Conservation (phyloP, 1,140 invertebrate genomes). For the Caenorhabditis elegans region WBcel235 BX284604.4:17283501-17284000, state of each 20-base stretch:
- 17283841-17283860: conserved; percentile 68
- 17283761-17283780: conserved; percentile 64
- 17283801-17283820: too few species aligned
- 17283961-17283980: not conserved
- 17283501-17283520: conserved; percentile 68
- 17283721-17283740: conserved; percentile 69
- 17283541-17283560: conserved; percentile 70
- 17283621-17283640: conserved; percentile 59
- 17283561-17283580: conserved; percentile 60
- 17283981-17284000: not conserved
- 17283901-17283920: conserved; percentile 71
- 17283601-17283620: conserved; percentile 42
- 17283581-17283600: conserved; percentile 1
- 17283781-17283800: conserved; percentile 68
- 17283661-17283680: not conserved
- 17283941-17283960: conserved; percentile 47
- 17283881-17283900: conserved; percentile 70
- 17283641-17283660: conserved; percentile 42
- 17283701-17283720: conserved; percentile 70
- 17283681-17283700: conserved; percentile 53
- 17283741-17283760: conserved; percentile 67
- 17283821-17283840: conserved; percentile 66
- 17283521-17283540: conserved; percentile 69
- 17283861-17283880: conserved; percentile 71
- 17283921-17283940: conserved; percentile 70